Evolutionary conservation across 2,888 invertebrate genomes (phyloP), one percentile per base, ranked within the genome.

Genomic region (Eledone cirrhosa): DNA sequence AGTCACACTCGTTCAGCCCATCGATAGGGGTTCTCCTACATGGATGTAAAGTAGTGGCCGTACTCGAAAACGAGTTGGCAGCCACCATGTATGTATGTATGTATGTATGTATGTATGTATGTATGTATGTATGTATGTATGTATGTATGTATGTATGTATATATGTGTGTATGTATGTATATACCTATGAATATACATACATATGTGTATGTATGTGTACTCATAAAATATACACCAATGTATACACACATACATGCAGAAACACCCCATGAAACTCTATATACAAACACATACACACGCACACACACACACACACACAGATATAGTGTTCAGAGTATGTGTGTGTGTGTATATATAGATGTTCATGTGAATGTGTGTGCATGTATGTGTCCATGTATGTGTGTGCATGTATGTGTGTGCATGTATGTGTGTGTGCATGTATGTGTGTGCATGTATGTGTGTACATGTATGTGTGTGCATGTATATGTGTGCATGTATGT

Each of bases 331-430:
- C 19, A n/a, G 4, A 2, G n/a, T 11, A 59, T 59, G 4, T 59
- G 4, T 11, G 2, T 59, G 11, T 59, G 4, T 11, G 4, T 59
- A 11, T 5, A 59, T 59, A 11, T 59, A 59, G 4, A 59, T 11
- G 11, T 3, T 59, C 4, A 59, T 22, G n/a, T 1, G n/a, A 0
- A 22, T 65, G n/a, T 65, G 13, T 65, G 13, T 65, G n/a, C n/a
- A 65, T 13, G 13, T 65, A 65, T 65, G n/a, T 65, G n/a, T 65
- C 19, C n/a, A 65, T 65, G n/a, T 65, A 65, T 63, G 11, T 63
- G 27, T 63, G 22, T 22, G 27, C 5, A 63, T 22, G 27, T 19
- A 63, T 22, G 22, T 65, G 11, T 65, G 11, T 65, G 7, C 24
- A 5, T 24, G 24, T 65, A 24, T 24, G 24, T n/a, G 8, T 24